These are phyloP conservation scores for Micromesistius poutassou DNA, from an alignment of 2,797 vertebrate species.

Conservation along the genomic window DNA sequence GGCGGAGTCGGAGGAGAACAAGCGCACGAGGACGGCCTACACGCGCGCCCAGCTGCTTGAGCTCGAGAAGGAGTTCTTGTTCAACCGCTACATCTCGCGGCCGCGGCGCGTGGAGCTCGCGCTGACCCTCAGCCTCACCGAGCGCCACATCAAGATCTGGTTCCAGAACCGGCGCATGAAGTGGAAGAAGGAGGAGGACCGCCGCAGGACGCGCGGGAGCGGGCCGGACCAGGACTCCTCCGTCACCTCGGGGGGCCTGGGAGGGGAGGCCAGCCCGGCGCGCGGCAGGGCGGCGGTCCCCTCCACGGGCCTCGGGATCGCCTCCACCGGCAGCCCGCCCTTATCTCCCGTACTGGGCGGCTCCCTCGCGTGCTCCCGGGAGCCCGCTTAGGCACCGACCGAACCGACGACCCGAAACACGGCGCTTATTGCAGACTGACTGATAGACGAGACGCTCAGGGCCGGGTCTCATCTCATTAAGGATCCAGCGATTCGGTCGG, in stretches of 20 bases:
- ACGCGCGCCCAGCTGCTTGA: conserved; percentile 94
- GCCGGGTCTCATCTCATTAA: background rate
- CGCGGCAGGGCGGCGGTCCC: background rate
- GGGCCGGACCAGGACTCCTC: conserved; percentile 90
- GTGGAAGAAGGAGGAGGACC: conserved; percentile 98
- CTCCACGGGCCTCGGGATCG: conserved; percentile 16
- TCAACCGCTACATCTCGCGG: conserved; percentile 96
- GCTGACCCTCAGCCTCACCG: conserved; percentile 92
- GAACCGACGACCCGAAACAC: background rate
- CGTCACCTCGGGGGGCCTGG: conserved; percentile 85
- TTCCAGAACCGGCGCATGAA: conserved; percentile 96
- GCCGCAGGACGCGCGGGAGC: conserved; percentile 73
- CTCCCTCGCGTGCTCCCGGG: conserved; percentile 41
- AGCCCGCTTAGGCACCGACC: conserved; percentile 62
- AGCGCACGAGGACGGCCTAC: conserved; percentile 94
- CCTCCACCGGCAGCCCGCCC: conserved; percentile 40
- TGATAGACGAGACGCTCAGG: background rate
- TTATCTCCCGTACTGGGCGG: conserved; percentile 65
- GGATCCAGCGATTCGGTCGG: background rate
- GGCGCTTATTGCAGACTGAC: conserved; percentile 10
- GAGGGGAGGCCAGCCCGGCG: conserved; percentile 40
- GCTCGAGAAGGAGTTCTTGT: conserved; percentile 96
- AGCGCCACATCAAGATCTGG: conserved; percentile 98
- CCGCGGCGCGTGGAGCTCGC: conserved; percentile 94
- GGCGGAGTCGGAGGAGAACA: conserved; percentile 90